phyloP scores from a whole-genome alignment of 2,113 vertebrate genomes.

The Rhipidura dahli region DNA sequence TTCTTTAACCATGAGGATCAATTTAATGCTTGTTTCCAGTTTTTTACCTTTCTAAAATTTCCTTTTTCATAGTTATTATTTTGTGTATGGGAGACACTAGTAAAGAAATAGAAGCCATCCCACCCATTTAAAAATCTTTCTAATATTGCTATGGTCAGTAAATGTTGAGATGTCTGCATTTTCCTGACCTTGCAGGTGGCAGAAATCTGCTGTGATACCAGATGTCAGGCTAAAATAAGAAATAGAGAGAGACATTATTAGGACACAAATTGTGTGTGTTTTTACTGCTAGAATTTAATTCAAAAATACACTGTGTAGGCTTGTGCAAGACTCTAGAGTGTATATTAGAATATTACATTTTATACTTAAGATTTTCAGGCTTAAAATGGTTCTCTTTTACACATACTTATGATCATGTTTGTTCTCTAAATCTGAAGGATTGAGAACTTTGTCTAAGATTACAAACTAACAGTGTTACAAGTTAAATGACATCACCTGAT shows the following conservation, averaged over 20 bases:
- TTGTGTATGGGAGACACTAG: not conserved
- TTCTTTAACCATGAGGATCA: not conserved
- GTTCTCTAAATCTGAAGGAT: not conserved
- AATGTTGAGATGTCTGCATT: not conserved
- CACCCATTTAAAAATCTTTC: not conserved
- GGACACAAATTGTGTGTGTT: not conserved
- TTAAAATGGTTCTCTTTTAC: not conserved
- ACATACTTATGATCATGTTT: rapidly evolving
- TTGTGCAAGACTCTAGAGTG: not conserved
- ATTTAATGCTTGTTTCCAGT: not conserved
- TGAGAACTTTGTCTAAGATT: not conserved
- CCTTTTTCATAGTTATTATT: not conserved
- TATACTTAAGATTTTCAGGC: not conserved
- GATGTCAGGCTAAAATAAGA: slow-evolving; percentile 41
- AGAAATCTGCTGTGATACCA: slow-evolving; percentile 48
- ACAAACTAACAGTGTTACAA: not conserved
- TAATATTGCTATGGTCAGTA: not conserved
- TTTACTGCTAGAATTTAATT: not conserved
- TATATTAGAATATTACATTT: not conserved
- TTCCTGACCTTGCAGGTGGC: slow-evolving; percentile 18
- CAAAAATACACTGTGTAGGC: not conserved
- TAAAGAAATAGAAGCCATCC: not conserved
- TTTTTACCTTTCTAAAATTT: not conserved
- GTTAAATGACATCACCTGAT: not conserved
- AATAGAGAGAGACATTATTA: not conserved